phyloP scores from a whole-genome alignment of 2,888 invertebrate genomes.

The Caenorhabditis parvicauda region DNA sequence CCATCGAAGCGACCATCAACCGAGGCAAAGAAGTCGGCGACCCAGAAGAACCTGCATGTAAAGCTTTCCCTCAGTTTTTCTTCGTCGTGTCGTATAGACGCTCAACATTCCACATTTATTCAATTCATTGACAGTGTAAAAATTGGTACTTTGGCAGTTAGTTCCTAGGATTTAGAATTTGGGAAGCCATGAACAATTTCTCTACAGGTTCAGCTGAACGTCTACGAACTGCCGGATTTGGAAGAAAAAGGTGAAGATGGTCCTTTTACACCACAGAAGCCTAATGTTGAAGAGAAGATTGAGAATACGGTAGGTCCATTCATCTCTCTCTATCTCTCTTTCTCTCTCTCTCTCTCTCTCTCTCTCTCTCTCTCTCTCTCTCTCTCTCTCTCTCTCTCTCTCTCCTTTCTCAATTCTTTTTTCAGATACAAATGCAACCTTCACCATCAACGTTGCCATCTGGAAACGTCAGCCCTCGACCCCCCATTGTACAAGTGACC shows the following conservation, averaged over 20 bases:
- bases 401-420: neutral
- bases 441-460: slow-evolving; percentile 18
- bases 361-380: neutral
- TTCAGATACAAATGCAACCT: neutral
- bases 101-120: too few species aligned
- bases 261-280: slow-evolving; percentile 32
- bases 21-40: slow-evolving; percentile 19
- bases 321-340: neutral
- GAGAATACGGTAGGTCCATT: slow-evolving; percentile 6
- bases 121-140: too few species aligned
- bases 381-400: neutral
- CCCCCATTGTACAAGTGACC: slow-evolving; percentile 17
- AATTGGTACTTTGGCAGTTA: neutral
- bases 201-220: slow-evolving; percentile 45
- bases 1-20: slow-evolving; percentile 32
- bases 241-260: slow-evolving; percentile 54
- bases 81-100: slow-evolving; percentile 36
- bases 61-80: neutral
- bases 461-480: slow-evolving; percentile 20
- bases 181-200: too few species aligned
- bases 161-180: too few species aligned
- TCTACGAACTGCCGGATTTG: slow-evolving; percentile 56
- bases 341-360: neutral
- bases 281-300: neutral
- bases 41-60: slow-evolving; percentile 26